phyloP scores from a whole-genome alignment of 1,140 invertebrate genomes.

The Hylyphantes graminicola region DNA sequence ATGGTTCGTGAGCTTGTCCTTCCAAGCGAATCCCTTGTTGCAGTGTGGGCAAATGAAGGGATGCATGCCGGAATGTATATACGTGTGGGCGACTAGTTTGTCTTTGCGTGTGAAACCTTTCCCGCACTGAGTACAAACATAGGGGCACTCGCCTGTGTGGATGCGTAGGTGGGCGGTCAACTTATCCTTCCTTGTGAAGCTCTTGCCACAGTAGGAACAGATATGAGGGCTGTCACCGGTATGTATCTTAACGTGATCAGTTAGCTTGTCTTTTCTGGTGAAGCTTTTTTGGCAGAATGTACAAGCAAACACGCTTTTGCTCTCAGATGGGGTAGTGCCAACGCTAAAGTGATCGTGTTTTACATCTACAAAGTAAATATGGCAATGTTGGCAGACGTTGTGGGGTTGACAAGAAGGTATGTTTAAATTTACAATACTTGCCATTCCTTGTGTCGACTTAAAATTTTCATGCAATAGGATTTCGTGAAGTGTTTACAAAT shows the following conservation, averaged over 20 bases:
- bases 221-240: slow-evolving; percentile 73
- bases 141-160: slow-evolving; percentile 96
- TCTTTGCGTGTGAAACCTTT: slow-evolving; percentile 75
- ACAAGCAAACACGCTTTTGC: slow-evolving; percentile 45
- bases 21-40: slow-evolving; percentile 56
- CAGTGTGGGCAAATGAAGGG: slow-evolving; percentile 76
- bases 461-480: background rate
- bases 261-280: slow-evolving; percentile 61
- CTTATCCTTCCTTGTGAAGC: slow-evolving; percentile 81
- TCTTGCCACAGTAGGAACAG: slow-evolving; percentile 75
- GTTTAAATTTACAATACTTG: slow-evolving; percentile 55
- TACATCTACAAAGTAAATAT: slow-evolving; percentile 56
- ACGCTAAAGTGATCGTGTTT: slow-evolving; percentile 46
- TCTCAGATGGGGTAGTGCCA: slow-evolving; percentile 23
- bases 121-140: slow-evolving; percentile 82
- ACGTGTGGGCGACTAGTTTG: slow-evolving; percentile 80
- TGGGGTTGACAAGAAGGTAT: slow-evolving; percentile 50
- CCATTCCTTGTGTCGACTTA: slow-evolving; percentile 19
- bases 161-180: slow-evolving; percentile 89
- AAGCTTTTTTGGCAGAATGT: slow-evolving; percentile 61
- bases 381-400: slow-evolving; percentile 51
- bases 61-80: slow-evolving; percentile 97
- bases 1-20: slow-evolving; percentile 75
- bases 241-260: slow-evolving; percentile 71
- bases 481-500: background rate